phyloP scores from a whole-genome alignment of 2,113 vertebrate genomes.

The Oreochromis spilurus region DNA sequence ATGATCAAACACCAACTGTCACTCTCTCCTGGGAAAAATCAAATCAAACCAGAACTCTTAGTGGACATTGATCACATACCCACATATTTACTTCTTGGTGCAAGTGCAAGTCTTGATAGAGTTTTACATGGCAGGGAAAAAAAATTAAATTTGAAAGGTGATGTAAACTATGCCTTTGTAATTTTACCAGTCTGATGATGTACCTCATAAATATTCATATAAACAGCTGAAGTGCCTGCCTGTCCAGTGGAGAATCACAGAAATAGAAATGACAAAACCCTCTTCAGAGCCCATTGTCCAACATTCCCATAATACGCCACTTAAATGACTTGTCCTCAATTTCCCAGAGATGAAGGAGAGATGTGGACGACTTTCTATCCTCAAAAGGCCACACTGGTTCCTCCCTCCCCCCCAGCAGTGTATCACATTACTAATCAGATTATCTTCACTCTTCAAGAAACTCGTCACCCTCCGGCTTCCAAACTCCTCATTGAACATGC shows the following conservation, averaged over 20 bases:
- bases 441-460: conserved; percentile 34
- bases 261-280: not conserved
- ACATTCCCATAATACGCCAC: not conserved
- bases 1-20: not conserved
- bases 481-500: not conserved
- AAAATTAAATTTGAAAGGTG: not conserved
- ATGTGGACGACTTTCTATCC: not conserved
- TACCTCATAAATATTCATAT: conserved; percentile 7
- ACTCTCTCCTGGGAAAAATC: not conserved
- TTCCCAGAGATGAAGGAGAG: not conserved
- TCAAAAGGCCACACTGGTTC: not conserved
- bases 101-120: not conserved
- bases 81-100: not conserved
- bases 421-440: conserved; percentile 56
- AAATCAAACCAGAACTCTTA: not conserved
- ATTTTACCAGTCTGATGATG: not conserved
- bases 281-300: not conserved
- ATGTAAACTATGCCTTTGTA: not conserved
- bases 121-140: fast-evolving
- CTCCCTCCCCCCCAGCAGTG: not conserved
- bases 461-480: not conserved
- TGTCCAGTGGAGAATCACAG: not conserved
- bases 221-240: not conserved
- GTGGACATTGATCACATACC: not conserved
- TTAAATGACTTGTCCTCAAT: not conserved